Conservation (phyloP, 2,888 invertebrate genomes). For the Dichetophora obliterata region DNA sequence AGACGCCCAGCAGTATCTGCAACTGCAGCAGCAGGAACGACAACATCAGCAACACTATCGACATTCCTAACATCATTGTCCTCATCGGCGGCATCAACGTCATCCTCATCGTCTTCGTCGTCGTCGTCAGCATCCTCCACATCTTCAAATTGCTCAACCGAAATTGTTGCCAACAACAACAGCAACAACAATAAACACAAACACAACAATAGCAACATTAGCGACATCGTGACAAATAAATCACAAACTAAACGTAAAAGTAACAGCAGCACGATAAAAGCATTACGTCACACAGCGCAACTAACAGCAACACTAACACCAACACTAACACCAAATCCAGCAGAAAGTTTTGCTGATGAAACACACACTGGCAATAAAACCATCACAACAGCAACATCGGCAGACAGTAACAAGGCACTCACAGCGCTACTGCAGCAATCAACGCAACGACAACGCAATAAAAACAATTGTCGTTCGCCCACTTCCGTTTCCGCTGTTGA, state of each 20-base stretch:
- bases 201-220: conserved; percentile 29
- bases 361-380: neutral
- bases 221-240: conserved; percentile 48
- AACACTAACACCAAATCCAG: conserved; percentile 47
- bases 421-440: neutral
- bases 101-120: conserved; percentile 45
- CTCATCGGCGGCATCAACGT: conserved; percentile 38
- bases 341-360: conserved; percentile 42
- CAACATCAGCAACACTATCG: conserved; percentile 8
- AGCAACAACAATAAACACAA: conserved; percentile 45
- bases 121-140: conserved; percentile 33
- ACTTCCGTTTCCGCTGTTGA: conserved; percentile 47
- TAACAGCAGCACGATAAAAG: conserved; percentile 48
- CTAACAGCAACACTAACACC: too few species aligned
- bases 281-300: conserved; percentile 43
- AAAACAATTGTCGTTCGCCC: conserved; percentile 39
- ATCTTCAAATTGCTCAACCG: conserved; percentile 50
- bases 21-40: conserved; percentile 1
- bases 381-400: conserved; percentile 15
- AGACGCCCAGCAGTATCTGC: conserved; percentile 16
- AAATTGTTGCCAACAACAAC: conserved; percentile 45
- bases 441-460: neutral
- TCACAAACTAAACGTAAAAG: conserved; percentile 48
- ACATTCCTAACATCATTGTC: conserved; percentile 41
- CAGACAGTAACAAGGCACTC: neutral